phyloP scores from a whole-genome alignment of 2,888 invertebrate genomes.

The Catocala nupta region DNA sequence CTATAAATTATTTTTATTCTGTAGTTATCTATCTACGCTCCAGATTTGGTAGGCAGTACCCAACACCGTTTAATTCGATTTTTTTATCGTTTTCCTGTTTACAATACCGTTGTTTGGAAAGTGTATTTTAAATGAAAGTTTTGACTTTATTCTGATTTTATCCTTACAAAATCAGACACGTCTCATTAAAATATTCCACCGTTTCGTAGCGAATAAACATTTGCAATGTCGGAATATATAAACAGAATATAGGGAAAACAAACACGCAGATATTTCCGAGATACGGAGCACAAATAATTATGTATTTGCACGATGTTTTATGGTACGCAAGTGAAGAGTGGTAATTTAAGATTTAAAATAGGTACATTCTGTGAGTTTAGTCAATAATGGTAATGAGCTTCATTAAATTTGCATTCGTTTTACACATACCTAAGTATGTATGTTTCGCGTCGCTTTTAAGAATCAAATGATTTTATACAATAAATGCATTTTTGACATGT shows the following conservation, averaged over 20 bases:
- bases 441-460: too few species aligned
- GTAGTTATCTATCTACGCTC: neutral
- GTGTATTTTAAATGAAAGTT: neutral
- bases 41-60: neutral
- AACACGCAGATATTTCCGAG: slow-evolving; percentile 19
- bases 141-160: neutral
- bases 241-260: slow-evolving; percentile 29
- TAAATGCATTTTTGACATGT: too few species aligned
- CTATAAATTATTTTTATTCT: neutral
- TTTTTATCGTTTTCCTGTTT: slow-evolving; percentile 9
- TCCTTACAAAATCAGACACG: neutral
- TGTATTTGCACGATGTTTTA: neutral
- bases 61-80: neutral
- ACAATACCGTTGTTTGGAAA: slow-evolving; percentile 11
- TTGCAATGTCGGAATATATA: too few species aligned
- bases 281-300: slow-evolving; percentile 15
- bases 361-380: too few species aligned
- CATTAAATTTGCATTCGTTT: too few species aligned
- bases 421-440: too few species aligned
- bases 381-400: too few species aligned
- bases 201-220: too few species aligned
- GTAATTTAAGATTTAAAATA: too few species aligned
- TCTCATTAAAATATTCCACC: neutral
- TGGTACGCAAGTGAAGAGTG: neutral
- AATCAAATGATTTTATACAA: too few species aligned